Evolutionary conservation across 1,140 invertebrate species (phyloP).

Genomic region (Dreissena polymorpha): DNA sequence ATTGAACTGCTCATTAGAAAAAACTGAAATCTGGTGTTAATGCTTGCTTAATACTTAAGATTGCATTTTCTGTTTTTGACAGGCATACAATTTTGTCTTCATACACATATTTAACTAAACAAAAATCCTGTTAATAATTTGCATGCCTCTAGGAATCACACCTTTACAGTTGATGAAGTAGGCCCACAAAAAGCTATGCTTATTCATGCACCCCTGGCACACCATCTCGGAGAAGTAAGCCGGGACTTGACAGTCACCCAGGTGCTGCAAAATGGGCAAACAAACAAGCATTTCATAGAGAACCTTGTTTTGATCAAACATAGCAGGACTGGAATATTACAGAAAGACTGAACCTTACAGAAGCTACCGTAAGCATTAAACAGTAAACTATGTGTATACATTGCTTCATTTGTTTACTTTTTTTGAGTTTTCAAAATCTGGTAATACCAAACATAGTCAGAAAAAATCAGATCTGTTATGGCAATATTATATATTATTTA

Average conservation of each 20-base stretch:
- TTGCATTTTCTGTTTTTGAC: too few species aligned
- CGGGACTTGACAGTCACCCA: conserved; percentile 81
- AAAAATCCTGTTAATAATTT: too few species aligned
- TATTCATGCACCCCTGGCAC: conserved; percentile 84
- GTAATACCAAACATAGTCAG: background rate
- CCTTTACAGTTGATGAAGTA: conserved; percentile 80
- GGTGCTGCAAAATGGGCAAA: conserved; percentile 82
- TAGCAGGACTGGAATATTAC: background rate
- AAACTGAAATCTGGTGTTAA: too few species aligned
- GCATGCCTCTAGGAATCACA: background rate
- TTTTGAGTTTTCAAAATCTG: background rate
- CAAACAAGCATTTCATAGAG: background rate
- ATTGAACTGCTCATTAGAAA: too few species aligned
- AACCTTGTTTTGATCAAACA: background rate
- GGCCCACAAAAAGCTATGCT: conserved; percentile 87
- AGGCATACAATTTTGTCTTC: too few species aligned
- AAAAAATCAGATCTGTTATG: too few species aligned
- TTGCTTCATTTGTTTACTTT: background rate
- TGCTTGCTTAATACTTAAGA: too few species aligned
- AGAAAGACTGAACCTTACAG: background rate
- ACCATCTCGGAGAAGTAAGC: conserved; percentile 88
- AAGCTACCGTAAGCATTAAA: background rate
- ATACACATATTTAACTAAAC: too few species aligned
- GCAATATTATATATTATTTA: too few species aligned
- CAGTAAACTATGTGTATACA: background rate